Percentiles rank a stretch among this genome's conserved stretches.
Evolutionary conservation across 2,888 invertebrate species (phyloP).

Genomic region (Drosophila setosimentum): DNA sequence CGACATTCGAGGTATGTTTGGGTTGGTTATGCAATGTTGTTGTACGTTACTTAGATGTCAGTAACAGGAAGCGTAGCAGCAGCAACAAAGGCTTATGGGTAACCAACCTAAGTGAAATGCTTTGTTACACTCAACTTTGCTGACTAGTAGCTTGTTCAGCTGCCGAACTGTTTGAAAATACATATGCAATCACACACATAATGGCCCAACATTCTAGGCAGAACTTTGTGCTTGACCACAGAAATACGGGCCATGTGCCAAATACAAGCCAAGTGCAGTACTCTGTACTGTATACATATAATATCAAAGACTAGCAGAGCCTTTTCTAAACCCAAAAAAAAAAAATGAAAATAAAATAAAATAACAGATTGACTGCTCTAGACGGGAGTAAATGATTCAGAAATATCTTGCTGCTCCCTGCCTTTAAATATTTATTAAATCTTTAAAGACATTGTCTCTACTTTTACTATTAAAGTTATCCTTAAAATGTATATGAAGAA

Average conservation of each 20-base stretch:
- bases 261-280: conserved; percentile 10
- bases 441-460: neutral
- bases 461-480: neutral
- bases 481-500: neutral
- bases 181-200: conserved; percentile 9
- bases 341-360: neutral
- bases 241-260: conserved; percentile 22
- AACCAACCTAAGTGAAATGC: conserved; percentile 32
- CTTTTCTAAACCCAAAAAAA: neutral
- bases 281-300: conserved; percentile 4
- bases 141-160: conserved; percentile 35
- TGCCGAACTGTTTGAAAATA: conserved; percentile 39
- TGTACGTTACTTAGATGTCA: conserved; percentile 38
- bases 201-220: conserved; percentile 10
- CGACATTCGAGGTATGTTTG: conserved; percentile 4
- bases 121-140: conserved; percentile 46
- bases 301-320: neutral
- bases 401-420: neutral
- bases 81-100: conserved; percentile 7
- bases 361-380: neutral
- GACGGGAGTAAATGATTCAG: neutral
- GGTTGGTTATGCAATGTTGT: conserved; percentile 14
- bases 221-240: conserved; percentile 36
- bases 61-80: conserved; percentile 30
- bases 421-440: neutral